Conservation (phyloP, 2,888 invertebrate species). For the Balanococcus diminutus region DNA sequence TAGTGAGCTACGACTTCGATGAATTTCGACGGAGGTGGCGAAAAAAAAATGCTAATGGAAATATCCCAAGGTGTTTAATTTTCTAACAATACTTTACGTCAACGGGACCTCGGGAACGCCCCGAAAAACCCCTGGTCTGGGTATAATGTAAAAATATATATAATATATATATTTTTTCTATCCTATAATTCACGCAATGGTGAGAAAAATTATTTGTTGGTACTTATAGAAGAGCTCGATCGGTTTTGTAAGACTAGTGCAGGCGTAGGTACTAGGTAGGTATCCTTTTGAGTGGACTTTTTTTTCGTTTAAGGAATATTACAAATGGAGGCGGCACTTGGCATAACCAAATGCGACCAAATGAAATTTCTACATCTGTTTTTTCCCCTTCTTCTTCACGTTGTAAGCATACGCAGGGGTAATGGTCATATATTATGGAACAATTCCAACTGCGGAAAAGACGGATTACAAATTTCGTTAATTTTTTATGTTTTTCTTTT, state of each 20-base stretch:
- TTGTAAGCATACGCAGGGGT: neutral
- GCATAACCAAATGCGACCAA: neutral
- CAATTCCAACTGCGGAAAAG: slow-evolving; percentile 19
- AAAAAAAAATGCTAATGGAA: neutral
- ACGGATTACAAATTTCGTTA: slow-evolving; percentile 44
- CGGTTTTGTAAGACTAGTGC: neutral
- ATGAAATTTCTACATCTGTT: neutral
- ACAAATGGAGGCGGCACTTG: neutral
- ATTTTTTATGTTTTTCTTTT: slow-evolving; percentile 34
- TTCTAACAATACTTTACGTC: slow-evolving; percentile 10
- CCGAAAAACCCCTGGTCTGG: neutral
- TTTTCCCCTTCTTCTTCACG: neutral
- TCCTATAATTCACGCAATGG: neutral
- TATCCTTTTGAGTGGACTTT: neutral
- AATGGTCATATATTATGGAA: neutral
- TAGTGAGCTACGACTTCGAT: neutral
- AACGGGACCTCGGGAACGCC: neutral
- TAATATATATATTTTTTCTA: neutral
- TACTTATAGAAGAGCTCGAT: neutral
- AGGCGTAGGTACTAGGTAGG: neutral
- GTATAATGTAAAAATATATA: neutral
- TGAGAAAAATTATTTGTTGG: neutral
- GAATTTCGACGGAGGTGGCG: neutral
- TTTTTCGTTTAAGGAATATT: neutral
- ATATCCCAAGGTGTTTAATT: slow-evolving; percentile 24